Evolutionary conservation across 1,140 invertebrate genomes (phyloP), one percentile per base, ranked within the genome.

Genomic region (Meteorus sp.): DNA sequence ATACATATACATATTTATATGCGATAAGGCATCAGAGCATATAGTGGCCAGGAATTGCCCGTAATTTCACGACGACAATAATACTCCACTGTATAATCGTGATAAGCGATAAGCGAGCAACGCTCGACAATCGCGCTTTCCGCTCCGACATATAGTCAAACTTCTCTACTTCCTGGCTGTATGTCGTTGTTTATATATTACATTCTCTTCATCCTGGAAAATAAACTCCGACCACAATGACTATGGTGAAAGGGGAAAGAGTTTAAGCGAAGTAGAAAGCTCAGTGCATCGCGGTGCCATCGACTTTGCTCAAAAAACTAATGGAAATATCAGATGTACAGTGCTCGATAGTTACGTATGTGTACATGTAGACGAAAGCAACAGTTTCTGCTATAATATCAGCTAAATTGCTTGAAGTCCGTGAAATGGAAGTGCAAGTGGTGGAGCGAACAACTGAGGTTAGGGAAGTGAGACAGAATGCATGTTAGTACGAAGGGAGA

Each of bases 41-140:
- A 27, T 29, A 29, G 27, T 9, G n/a, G n/a, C 45, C 13, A 11
- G 11, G 45, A 48, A 48, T 31, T 31, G 45, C 17, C 45, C 23
- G 45, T 29, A 48, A 48, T 48, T 48, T 23, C 27, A 31, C 45
- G 11, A 48, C 45, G 22, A 23, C 45, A 48, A 48, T 23, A 48
- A 17, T 29, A 19, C 45, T 31, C 25, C 27, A 5, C 27, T 29
- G 45, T 45, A 17, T 22, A 29, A 48, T 48, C 45, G 22, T n/a
- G 45, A 48, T 48, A 48, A 48, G 45, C 45, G 22, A 23, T 48
- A 48, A 48, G 11, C 25, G 45, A 13, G 45, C n/a, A 25, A 8
- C 11, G 23, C 45, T 22, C 13, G 45, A 31, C 25, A 27, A 48
- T 31, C 45, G 45, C 23, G 27, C 41, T 48, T 48, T 48, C 45